Percentiles rank a stretch among this genome's conserved stretches.
phyloP scores from a whole-genome alignment of 2,888 invertebrate genomes.

The Oxycera nigricornis region DNA sequence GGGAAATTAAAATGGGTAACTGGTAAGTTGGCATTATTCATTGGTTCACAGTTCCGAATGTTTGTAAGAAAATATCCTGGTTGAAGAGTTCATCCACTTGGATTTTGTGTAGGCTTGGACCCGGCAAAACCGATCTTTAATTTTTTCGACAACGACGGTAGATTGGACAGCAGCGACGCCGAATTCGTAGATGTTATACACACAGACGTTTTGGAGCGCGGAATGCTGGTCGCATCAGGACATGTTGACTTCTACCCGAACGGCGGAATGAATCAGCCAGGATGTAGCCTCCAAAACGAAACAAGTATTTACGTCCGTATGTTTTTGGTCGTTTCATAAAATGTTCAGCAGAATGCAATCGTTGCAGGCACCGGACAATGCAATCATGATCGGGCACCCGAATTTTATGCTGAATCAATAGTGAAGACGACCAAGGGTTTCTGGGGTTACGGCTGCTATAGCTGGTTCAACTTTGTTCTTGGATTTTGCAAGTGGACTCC shows the following conservation, averaged over 20 bases:
- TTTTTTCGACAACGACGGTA: conserved; percentile 60
- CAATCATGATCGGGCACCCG: conserved; percentile 68
- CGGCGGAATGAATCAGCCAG: conserved; percentile 67
- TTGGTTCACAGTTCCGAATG: neutral
- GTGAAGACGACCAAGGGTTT: conserved; percentile 65
- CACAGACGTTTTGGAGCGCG: conserved; percentile 67
- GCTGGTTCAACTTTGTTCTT: conserved; percentile 65
- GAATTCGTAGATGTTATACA: conserved; percentile 71
- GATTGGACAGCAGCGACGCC: conserved; percentile 67
- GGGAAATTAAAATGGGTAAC: conserved; percentile 65
- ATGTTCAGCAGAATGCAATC: neutral
- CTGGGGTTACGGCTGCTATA: conserved; percentile 65
- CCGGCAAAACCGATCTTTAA: conserved; percentile 72
- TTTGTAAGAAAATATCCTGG: neutral
- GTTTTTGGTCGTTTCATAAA: no score
- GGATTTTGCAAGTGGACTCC: conserved; percentile 61
- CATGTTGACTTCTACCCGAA: conserved; percentile 69
- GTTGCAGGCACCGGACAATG: conserved; percentile 65
- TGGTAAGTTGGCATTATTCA: conserved; percentile 62
- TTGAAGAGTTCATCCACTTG: neutral
- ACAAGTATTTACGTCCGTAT: conserved; percentile 42
- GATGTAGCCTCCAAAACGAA: conserved; percentile 61
- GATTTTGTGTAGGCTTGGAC: conserved; percentile 65
- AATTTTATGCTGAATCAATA: conserved; percentile 67
- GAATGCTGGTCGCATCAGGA: conserved; percentile 65